Percentiles rank a stretch among this genome's conserved stretches.
Evolutionary conservation across 2,113 vertebrate species (phyloP).

Genomic region (Sapajus apella): DNA sequence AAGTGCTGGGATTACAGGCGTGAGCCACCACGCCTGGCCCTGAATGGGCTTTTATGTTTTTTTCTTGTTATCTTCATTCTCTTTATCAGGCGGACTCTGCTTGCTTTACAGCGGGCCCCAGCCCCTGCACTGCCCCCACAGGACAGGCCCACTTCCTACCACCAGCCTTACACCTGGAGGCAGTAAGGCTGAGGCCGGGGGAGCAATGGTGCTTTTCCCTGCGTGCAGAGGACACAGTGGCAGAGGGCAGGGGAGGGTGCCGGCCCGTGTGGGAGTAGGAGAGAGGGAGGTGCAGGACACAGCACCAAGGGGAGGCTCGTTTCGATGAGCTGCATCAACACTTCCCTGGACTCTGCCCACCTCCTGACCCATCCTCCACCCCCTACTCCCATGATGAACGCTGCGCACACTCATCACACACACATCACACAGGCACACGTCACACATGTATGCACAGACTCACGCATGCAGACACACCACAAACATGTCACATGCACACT

Average conservation of each 20-base stretch:
- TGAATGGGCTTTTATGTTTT: too few relatives aligned
- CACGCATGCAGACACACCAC: not conserved
- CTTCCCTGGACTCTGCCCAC: not conserved
- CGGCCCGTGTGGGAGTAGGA: not conserved
- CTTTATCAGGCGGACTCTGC: not conserved
- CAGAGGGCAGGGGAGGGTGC: not conserved
- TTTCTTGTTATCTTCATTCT: not conserved
- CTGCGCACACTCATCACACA: not conserved
- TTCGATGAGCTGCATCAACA: too few relatives aligned
- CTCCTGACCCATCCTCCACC: not conserved
- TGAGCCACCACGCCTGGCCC: too few relatives aligned
- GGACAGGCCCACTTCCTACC: not conserved
- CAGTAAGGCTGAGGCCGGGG: not conserved
- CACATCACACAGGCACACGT: not conserved
- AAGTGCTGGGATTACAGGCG: too few relatives aligned
- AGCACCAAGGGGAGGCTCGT: not conserved
- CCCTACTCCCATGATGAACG: too few relatives aligned
- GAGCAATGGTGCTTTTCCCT: too few relatives aligned
- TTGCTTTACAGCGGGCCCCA: too few relatives aligned
- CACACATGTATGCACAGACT: not conserved
- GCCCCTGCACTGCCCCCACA: not conserved
- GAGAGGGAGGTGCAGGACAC: not conserved
- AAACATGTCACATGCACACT: not conserved
- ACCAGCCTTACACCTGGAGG: not conserved
- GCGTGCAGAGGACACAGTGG: not conserved